Conservation (phyloP, 2,888 invertebrate species). For the Drosophila macrothrix region DNA sequence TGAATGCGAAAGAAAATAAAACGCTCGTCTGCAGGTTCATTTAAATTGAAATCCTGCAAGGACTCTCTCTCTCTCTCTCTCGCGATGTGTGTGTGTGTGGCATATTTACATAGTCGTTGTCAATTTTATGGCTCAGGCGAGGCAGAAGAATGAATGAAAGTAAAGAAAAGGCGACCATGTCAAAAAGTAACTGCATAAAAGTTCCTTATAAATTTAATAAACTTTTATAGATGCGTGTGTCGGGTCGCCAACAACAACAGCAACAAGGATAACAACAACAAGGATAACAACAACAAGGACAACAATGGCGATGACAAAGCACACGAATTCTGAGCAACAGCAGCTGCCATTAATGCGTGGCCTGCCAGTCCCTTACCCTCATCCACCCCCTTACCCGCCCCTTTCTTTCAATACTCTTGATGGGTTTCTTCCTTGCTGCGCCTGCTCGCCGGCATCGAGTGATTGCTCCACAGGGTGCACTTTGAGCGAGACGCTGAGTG, state of each 20-base stretch:
- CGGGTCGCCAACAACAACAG: conserved; percentile 29
- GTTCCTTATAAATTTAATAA: conserved; percentile 80
- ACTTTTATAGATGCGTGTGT: conserved; percentile 71
- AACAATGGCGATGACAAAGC: conserved; percentile 34
- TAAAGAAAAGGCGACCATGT: conserved; percentile 62
- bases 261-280: conserved; percentile 15
- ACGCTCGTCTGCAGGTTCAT: conserved; percentile 74
- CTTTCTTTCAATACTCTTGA: conserved; percentile 63
- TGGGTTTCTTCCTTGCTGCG: conserved; percentile 24
- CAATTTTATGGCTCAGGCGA: conserved; percentile 70
- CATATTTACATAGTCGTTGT: conserved; percentile 78
- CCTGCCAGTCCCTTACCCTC: conserved; percentile 36
- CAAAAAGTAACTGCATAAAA: conserved; percentile 80
- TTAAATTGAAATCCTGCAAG: conserved; percentile 74
- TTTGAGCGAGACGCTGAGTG: conserved; percentile 54
- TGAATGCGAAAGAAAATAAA: conserved; percentile 75
- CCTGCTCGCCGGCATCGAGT: conserved; percentile 63
- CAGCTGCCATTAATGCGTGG: conserved; percentile 76
- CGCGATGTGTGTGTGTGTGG: conserved; percentile 25
- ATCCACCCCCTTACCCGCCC: conserved; percentile 8
- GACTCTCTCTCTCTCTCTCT: not conserved
- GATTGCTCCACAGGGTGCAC: conserved; percentile 79
- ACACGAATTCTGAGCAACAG: conserved; percentile 53
- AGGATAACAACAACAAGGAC: conserved; percentile 19
- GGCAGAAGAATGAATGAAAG: conserved; percentile 32